Evolutionary conservation across 2,888 invertebrate species (phyloP), one percentile per base, ranked within the genome.

Genomic region (Stenchaetothrips biformis): DNA sequence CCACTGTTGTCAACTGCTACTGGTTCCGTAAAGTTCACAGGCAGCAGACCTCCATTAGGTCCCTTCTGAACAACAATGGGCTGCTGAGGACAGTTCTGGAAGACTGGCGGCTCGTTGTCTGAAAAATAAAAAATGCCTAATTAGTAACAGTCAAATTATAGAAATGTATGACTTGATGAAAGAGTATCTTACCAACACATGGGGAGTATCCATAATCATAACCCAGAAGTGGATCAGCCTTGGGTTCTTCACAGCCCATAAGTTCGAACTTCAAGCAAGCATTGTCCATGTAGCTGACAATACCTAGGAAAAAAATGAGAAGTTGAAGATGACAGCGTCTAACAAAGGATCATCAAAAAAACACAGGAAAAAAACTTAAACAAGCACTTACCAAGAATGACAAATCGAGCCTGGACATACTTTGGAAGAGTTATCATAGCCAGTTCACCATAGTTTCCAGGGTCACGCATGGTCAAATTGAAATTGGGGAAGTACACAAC

Each of bases 401-500:
- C 95, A 86, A 96, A 97, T 85, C 97, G 90, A 0, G 97, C 97
- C 87, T 95, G 94, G 0, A 98, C 95, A 84, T 95, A 97, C 87
- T 96, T 95, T 0, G 97, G 97, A 80, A 98, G 86, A 0, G 96
- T 96, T 83, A 98, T 97, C 94, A 97, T 97, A 0, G 98, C 97
- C 80, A 98, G 88, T 89, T 97, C 97, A 80, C 98, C 98, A 85
- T 97, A 98, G 87, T 98, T 95, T 84, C 96, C 96, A n/a, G 97
- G 96, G 86, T 97, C 96, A 84, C 96, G 90, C 93, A 96, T 96
- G 0, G 97, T 97, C 78, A 97, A 87, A 86, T 97, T 97, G 86
- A 97, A 97, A 86, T 98, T 98, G 79, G 98, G 97, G 90, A 97
- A 98, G 85, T 98, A 98, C 0, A 98, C 97, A 6, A 98, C 97